phyloP scores from a whole-genome alignment of 2,888 invertebrate genomes.

The Choristoneura rosaceana region DNA sequence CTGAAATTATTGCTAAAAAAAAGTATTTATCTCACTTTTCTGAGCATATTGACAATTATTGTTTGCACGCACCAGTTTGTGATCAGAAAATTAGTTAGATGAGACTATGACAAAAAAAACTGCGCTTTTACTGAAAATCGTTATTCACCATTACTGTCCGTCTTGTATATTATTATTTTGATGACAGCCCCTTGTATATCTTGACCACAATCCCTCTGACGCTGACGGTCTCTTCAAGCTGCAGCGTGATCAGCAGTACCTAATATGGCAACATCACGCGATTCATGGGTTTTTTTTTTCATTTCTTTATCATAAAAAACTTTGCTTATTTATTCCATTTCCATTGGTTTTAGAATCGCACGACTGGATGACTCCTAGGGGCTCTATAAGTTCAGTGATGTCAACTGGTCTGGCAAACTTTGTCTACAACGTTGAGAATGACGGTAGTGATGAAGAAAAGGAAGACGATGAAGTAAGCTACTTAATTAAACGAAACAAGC shows the following conservation, averaged over 20 bases:
- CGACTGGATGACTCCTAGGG: constrained; percentile 80
- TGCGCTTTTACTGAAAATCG: too few relatives aligned
- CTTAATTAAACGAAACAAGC: neutral
- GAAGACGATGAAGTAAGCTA: constrained; percentile 68
- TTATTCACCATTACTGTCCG: too few relatives aligned
- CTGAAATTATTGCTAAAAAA: too few relatives aligned
- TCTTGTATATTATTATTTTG: too few relatives aligned
- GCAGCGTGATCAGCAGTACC: neutral
- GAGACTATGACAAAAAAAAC: too few relatives aligned
- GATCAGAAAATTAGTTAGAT: too few relatives aligned
- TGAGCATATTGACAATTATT: too few relatives aligned
- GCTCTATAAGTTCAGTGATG: constrained; percentile 75
- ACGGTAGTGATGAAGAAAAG: constrained; percentile 65
- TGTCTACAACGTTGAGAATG: constrained; percentile 69
- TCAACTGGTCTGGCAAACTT: constrained; percentile 74
- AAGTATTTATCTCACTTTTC: too few relatives aligned
- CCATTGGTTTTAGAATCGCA: constrained; percentile 62
- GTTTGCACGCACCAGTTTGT: too few relatives aligned
- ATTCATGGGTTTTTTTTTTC: too few relatives aligned
- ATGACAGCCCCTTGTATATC: too few relatives aligned
- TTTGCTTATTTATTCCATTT: neutral
- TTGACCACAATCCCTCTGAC: neutral
- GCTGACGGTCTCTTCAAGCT: neutral
- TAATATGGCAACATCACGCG: too few relatives aligned
- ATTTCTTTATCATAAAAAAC: neutral